Percentiles rank a stretch among this genome's conserved stretches.
These are phyloP conservation scores for Drosophila pseudoobscura DNA, from an alignment of 1,140 invertebrate genomes.

Conservation along the genomic window DNA sequence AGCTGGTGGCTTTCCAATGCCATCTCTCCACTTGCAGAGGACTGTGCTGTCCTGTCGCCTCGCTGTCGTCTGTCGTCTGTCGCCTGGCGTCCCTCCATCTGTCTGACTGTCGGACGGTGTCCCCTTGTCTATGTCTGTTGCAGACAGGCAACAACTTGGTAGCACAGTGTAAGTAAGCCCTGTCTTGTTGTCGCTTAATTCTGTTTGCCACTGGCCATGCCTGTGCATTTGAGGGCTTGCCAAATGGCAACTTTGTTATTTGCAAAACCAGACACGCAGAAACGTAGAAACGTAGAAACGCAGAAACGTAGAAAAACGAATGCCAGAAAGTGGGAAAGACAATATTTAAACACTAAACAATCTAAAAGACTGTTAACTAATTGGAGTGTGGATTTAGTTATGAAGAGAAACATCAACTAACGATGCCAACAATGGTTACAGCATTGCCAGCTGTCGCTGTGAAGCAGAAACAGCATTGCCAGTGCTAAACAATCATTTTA, in stretches of 20 bases:
- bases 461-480: no score
- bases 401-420: constrained; percentile 19
- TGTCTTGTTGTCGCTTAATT: constrained; percentile 36
- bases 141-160: constrained; percentile 23
- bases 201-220: constrained; percentile 34
- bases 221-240: background rate
- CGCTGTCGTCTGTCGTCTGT: constrained; percentile 15
- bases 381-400: constrained; percentile 26
- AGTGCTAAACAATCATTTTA: no score
- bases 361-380: constrained; percentile 33
- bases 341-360: constrained; percentile 38
- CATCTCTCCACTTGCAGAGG: background rate
- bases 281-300: background rate
- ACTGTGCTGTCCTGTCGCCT: background rate
- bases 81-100: background rate
- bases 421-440: background rate
- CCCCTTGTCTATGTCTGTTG: background rate
- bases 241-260: constrained; percentile 10
- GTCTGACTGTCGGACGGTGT: background rate
- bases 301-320: no score
- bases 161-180: constrained; percentile 28
- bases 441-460: no score
- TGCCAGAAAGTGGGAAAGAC: no score
- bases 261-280: constrained; percentile 5
- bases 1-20: constrained; percentile 35